These are phyloP conservation scores for Heteromyza rotundicornis DNA, from an alignment of 2,888 invertebrate species.

Conservation along the genomic window DNA sequence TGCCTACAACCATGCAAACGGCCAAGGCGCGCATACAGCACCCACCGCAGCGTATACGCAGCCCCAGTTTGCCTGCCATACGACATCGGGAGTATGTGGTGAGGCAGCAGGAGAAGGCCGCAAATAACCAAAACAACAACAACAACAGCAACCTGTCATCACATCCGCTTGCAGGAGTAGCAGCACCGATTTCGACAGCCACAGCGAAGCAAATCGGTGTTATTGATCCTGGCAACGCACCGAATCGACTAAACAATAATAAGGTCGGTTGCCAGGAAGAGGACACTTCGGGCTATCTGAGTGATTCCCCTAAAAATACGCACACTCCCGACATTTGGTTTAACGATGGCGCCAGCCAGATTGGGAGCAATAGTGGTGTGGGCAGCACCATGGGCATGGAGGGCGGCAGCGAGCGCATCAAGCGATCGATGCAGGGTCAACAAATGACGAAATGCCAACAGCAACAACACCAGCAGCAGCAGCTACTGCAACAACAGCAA, in stretches of 20 bases:
- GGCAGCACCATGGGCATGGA: slow-evolving; percentile 28
- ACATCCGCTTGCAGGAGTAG: slow-evolving; percentile 58
- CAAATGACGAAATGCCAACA: slow-evolving; percentile 20
- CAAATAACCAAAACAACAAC: slow-evolving; percentile 19
- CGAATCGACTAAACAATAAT: slow-evolving; percentile 50
- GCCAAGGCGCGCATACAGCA: slow-evolving; percentile 55
- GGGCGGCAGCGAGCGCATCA: slow-evolving; percentile 36
- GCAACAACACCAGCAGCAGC: too few species aligned
- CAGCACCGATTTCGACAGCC: slow-evolving; percentile 60
- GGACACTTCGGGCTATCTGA: slow-evolving; percentile 84
- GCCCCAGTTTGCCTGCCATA: slow-evolving; percentile 75
- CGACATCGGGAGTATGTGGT: slow-evolving; percentile 52
- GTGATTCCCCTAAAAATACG: slow-evolving; percentile 71
- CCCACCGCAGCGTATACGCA: slow-evolving; percentile 61
- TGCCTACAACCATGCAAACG: slow-evolving; percentile 50
- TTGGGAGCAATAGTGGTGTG: slow-evolving; percentile 47
- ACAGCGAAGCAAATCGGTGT: slow-evolving; percentile 26
- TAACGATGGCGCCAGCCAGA: slow-evolving; percentile 53
- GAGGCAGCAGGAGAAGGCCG: slow-evolving; percentile 29
- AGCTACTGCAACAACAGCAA: too few species aligned
- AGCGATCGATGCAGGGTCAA: slow-evolving; percentile 47
- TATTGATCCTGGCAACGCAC: slow-evolving; percentile 45
- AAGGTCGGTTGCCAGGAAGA: slow-evolving; percentile 66
- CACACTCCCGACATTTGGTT: slow-evolving; percentile 65
- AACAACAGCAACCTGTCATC: slow-evolving; percentile 32